Percentiles rank a stretch among this genome's conserved stretches.
Conservation (phyloP, 2,888 invertebrate genomes). For the Bombylius major region DNA sequence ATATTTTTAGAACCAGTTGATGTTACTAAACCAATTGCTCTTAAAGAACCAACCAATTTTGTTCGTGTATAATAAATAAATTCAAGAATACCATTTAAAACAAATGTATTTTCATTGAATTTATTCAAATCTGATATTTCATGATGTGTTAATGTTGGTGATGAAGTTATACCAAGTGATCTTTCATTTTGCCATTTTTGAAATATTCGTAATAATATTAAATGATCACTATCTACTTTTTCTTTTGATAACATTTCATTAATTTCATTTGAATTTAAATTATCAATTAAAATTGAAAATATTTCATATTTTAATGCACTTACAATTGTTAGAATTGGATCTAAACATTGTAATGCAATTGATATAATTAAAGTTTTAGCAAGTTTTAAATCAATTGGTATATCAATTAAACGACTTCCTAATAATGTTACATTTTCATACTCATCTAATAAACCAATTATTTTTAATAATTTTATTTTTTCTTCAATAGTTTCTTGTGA, state of each 20-base stretch:
- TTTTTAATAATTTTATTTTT: conserved; percentile 53
- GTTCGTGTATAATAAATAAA: conserved; percentile 73
- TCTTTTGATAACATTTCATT: too few relatives aligned
- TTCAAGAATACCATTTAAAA: conserved; percentile 77
- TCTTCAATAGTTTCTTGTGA: conserved; percentile 60
- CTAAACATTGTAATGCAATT: conserved; percentile 79
- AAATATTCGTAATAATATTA: conserved; percentile 69
- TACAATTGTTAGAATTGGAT: conserved; percentile 83
- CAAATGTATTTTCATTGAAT: conserved; percentile 44
- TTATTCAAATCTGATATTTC: conserved; percentile 46
- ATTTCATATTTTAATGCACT: conserved; percentile 41
- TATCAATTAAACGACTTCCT: conserved; percentile 63
- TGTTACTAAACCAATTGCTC: conserved; percentile 39
- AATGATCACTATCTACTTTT: conserved; percentile 70
- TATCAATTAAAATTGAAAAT: too few relatives aligned
- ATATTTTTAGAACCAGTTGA: conserved; percentile 60
- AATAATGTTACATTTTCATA: conserved; percentile 76
- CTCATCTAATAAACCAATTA: conserved; percentile 72
- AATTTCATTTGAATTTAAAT: too few relatives aligned
- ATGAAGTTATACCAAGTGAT: conserved; percentile 38
- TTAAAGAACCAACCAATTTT: conserved; percentile 69
- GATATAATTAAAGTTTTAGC: conserved; percentile 85
- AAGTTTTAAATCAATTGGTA: conserved; percentile 78
- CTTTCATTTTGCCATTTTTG: conserved; percentile 54
- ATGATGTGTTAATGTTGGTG: background rate